Evolutionary conservation across 2,797 vertebrate species (phyloP).

Genomic region (Myotis myotis): DNA sequence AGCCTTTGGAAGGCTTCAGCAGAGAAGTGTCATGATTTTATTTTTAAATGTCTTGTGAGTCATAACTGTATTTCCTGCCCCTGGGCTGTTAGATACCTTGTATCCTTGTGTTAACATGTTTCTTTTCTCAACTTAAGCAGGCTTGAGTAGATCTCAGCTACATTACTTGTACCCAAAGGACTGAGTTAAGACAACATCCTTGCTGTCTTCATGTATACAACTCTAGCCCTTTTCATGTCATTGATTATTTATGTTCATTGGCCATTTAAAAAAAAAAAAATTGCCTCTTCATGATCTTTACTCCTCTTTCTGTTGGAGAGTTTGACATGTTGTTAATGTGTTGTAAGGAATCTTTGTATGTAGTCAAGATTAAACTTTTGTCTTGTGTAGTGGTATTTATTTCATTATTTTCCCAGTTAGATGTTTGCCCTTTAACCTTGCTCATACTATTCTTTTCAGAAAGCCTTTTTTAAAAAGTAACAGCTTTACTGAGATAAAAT

Average conservation of each 20-base stretch:
- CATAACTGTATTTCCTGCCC: slow-evolving; percentile 16
- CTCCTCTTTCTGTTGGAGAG: neutral
- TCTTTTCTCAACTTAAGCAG: neutral
- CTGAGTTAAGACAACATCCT: neutral
- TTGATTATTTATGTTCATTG: neutral
- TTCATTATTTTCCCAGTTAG: slow-evolving; percentile 6
- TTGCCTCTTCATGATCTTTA: neutral
- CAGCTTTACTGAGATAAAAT: neutral
- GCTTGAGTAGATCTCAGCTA: slow-evolving; percentile 9
- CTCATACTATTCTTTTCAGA: slow-evolving; percentile 20
- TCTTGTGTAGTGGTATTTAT: neutral
- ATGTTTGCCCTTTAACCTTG: neutral
- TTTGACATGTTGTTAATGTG: neutral
- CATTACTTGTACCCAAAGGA: neutral
- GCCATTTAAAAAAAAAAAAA: neutral
- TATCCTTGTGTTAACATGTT: neutral
- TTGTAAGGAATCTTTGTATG: neutral
- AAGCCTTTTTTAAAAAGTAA: neutral
- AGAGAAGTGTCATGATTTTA: neutral
- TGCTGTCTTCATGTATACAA: neutral
- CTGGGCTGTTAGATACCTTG: neutral
- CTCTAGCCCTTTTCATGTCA: neutral
- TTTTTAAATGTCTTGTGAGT: slow-evolving; percentile 31
- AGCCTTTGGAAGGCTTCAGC: neutral
- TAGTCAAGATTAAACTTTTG: neutral